Evolutionary conservation across 2,797 vertebrate species (phyloP), one percentile per base, ranked within the genome.

Genomic region (Microctenopoma lineatum): DNA sequence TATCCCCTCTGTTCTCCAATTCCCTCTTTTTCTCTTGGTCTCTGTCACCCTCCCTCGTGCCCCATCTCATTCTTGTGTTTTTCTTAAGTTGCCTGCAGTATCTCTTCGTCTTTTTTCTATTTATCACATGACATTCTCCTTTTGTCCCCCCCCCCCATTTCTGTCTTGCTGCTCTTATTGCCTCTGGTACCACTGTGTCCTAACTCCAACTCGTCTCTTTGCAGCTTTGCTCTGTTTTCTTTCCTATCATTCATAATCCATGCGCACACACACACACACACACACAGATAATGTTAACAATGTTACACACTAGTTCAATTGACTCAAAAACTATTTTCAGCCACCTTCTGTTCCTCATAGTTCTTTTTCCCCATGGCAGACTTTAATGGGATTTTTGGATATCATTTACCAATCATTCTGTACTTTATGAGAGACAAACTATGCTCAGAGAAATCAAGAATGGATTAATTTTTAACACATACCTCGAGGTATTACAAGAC

Each of bases 341-440:
- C 54, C 54, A 67, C 72, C 55, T 73, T 76, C 55, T 63, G 44
- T 78, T 77, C 61, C 54, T 75, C 50, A 78, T 29, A 56, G 67
- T 71, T 66, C 50, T 34, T 70, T 64, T 70, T 47, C 52, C 70
- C 69, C 36, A 27, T 69, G 79, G 70, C 44, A 21, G 8, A 71
- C 60, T 79, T 86, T 84, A 83, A 86, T 80, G 53, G 70, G 56
- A 81, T 76, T 84, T 81, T 55, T 53, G 42, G 57, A 54, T 60
- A 29, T 63, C 64, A 70, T 75, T 80, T 76, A 77, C 65, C n/a
- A 50, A 62, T 70, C 55, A 59, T 52, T 79, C 52, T 5, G 10
- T 25, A 32, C 14, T 63, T 70, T 63, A 56, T 78, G 77, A 45
- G 44, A 68, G 42, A 39, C 29, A 61, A 76, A 70, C 63, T 45